Percentiles rank a stretch among this genome's conserved stretches.
phyloP scores from a whole-genome alignment of 2,113 vertebrate species.

The Mesitornis unicolor region DNA sequence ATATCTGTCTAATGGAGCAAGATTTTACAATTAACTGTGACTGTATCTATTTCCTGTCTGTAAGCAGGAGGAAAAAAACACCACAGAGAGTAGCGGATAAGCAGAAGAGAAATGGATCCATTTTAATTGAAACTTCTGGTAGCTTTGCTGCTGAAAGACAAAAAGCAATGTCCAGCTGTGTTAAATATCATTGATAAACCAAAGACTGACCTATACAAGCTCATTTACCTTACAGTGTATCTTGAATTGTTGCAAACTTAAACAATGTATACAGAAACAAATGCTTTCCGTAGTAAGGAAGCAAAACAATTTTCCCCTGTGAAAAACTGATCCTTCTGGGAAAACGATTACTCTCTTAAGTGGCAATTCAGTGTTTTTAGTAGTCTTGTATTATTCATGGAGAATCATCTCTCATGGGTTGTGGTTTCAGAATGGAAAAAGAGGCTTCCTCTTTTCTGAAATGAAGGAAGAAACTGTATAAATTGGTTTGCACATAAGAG shows the following conservation, averaged over 20 bases:
- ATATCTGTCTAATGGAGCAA: constrained; percentile 21
- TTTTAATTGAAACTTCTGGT: background rate
- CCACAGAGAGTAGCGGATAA: background rate
- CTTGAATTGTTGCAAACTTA: background rate
- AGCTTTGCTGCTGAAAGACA: background rate
- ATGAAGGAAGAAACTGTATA: background rate
- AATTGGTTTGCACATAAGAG: background rate
- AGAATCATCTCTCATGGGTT: background rate
- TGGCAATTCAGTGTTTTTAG: background rate
- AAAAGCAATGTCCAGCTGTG: background rate
- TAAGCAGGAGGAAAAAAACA: background rate
- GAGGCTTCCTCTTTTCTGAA: background rate
- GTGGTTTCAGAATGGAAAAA: background rate
- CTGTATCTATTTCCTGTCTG: background rate
- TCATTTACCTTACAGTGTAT: background rate
- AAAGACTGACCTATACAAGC: background rate
- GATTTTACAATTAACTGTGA: background rate
- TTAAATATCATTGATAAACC: background rate
- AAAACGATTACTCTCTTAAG: background rate
- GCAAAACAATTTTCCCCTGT: background rate
- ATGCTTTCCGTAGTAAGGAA: background rate
- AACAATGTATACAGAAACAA: background rate
- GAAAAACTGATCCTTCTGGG: constrained; percentile 15
- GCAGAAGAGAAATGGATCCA: background rate
- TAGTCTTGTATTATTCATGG: constrained; percentile 13